Evolutionary conservation across 2,113 vertebrate species (phyloP).

Genomic region (Chloropsis cyanopogon): DNA sequence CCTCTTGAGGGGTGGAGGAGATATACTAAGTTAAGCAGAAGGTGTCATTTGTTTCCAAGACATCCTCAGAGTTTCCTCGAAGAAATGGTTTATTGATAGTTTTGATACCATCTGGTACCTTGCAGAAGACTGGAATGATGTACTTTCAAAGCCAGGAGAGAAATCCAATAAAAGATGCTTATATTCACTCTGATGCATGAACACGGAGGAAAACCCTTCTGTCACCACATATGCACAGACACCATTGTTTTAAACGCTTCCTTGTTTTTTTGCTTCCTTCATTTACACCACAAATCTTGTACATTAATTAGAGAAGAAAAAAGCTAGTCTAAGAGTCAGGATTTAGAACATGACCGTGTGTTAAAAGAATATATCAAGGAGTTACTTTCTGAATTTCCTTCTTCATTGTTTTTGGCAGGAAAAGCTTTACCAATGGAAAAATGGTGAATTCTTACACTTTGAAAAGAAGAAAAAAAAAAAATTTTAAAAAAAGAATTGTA

Average conservation of each 20-base stretch:
- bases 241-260: not conserved
- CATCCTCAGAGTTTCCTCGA: not conserved
- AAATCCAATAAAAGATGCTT: not conserved
- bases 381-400: not conserved
- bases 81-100: not conserved
- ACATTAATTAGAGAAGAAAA: not conserved
- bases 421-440: not conserved
- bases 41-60: not conserved
- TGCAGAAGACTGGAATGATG: not conserved
- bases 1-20: accelerated
- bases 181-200: not conserved
- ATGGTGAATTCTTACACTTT: not conserved
- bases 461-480: not conserved
- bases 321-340: not conserved
- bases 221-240: not conserved
- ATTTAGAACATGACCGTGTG: not conserved
- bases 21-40: not conserved
- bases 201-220: not conserved
- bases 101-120: not conserved
- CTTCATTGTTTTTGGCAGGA: not conserved
- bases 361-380: not conserved
- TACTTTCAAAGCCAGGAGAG: not conserved
- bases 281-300: not conserved
- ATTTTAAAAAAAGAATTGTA: accelerated
- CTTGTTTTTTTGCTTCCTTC: not conserved